Evolutionary conservation across 2,113 vertebrate genomes (phyloP).

Genomic region (Scalopus aquaticus): DNA sequence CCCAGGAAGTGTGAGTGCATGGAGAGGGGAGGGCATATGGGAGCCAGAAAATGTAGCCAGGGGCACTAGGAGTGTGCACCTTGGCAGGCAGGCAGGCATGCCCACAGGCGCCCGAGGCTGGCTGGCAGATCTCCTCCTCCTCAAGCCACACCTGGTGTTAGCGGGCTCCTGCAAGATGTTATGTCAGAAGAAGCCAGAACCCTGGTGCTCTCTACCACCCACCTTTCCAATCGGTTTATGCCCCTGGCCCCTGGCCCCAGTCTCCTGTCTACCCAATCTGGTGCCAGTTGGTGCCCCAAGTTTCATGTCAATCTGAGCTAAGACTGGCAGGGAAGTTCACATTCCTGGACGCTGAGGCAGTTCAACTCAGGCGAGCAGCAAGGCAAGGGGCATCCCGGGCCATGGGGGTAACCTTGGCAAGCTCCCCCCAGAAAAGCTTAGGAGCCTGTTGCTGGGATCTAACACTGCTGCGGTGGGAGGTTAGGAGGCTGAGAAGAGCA

Average conservation of each 20-base stretch:
- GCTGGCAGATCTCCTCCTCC: conserved; percentile 40
- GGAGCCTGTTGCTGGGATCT: not conserved
- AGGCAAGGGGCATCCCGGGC: conserved; percentile 60
- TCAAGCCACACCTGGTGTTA: conserved; percentile 34
- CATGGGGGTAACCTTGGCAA: conserved; percentile 1
- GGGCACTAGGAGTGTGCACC: conserved; percentile 34
- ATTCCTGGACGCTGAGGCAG: conserved; percentile 77
- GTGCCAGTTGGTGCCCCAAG: conserved; percentile 52
- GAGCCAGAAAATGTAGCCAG: conserved; percentile 71
- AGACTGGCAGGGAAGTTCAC: conserved; percentile 68
- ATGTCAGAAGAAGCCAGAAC: not conserved
- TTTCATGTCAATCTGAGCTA: conserved; percentile 61
- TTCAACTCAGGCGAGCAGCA: conserved; percentile 44
- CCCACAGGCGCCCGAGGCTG: not conserved
- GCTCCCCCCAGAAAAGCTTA: not conserved
- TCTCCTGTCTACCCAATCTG: conserved; percentile 42
- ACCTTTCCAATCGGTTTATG: conserved; percentile 24
- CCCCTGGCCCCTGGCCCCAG: not conserved
- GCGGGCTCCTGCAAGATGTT: not conserved
- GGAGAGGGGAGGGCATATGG: not conserved
- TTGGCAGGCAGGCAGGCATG: conserved; percentile 70
- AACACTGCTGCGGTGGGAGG: not conserved
- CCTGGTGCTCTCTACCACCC: not conserved
- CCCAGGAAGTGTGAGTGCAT: conserved; percentile 34
- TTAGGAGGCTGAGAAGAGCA: not conserved